These are phyloP conservation scores for Mythimna loreyi DNA, from an alignment of 2,888 invertebrate species.

Conservation along the genomic window DNA sequence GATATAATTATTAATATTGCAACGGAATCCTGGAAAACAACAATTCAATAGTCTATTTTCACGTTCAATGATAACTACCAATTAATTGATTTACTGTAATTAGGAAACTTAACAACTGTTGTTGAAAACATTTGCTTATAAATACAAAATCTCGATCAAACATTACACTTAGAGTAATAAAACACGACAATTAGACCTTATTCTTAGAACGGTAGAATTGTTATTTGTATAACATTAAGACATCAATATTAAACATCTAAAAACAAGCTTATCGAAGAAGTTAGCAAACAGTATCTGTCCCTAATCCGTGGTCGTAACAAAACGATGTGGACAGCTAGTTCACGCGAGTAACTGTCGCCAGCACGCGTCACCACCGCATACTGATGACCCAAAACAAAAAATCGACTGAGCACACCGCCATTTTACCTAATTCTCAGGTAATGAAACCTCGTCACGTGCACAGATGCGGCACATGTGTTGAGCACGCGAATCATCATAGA, in stretches of 20 bases:
- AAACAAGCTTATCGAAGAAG: conserved; percentile 16
- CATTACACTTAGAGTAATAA: conserved; percentile 30
- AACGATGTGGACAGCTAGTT: conserved; percentile 78
- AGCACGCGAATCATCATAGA: conserved; percentile 46
- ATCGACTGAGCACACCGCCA: conserved; percentile 68
- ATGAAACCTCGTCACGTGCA: conserved; percentile 72
- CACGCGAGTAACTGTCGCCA: conserved; percentile 82
- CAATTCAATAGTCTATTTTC: conserved; percentile 17
- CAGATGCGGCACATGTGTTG: conserved; percentile 45
- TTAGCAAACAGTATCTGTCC: conserved; percentile 67
- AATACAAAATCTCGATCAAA: conserved; percentile 29
- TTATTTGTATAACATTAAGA: conserved; percentile 24
- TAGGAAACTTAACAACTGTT: conserved; percentile 41
- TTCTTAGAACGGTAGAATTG: conserved; percentile 29
- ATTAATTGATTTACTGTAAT: conserved; percentile 27
- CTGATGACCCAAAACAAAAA: conserved; percentile 76
- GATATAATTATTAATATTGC: neutral
- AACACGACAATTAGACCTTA: conserved; percentile 15
- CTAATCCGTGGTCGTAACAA: conserved; percentile 66
- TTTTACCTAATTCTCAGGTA: conserved; percentile 76
- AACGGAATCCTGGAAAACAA: conserved; percentile 29
- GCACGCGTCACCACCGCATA: conserved; percentile 72
- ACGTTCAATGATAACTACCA: conserved; percentile 13
- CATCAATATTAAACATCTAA: conserved; percentile 31
- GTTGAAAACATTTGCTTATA: conserved; percentile 26